phyloP scores from a whole-genome alignment of 2,113 vertebrate genomes.

The Carassius carassius region DNA sequence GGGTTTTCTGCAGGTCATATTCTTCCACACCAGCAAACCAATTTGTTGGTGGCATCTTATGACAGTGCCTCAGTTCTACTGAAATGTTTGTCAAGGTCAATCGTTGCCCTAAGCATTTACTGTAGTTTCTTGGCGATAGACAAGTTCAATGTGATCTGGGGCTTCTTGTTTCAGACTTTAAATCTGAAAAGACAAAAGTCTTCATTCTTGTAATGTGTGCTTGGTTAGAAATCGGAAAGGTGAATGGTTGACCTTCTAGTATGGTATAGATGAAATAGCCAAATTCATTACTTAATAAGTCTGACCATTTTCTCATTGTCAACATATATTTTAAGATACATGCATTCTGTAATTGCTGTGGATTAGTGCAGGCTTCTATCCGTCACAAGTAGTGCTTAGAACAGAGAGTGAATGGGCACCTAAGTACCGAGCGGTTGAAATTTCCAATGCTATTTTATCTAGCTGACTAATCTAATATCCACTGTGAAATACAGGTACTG shows the following conservation, averaged over 20 bases:
- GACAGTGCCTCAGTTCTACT: background rate
- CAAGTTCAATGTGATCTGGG: background rate
- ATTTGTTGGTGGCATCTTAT: background rate
- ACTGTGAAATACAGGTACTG: constrained; percentile 42
- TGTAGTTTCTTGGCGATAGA: background rate
- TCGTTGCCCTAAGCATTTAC: background rate
- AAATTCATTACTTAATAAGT: background rate
- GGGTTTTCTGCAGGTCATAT: background rate
- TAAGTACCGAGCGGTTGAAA: constrained; percentile 45
- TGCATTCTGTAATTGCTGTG: background rate
- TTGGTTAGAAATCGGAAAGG: background rate
- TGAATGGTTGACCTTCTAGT: background rate
- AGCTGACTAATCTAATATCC: constrained; percentile 55
- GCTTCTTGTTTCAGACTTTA: background rate
- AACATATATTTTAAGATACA: background rate
- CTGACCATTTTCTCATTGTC: background rate
- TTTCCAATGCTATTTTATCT: constrained; percentile 44
- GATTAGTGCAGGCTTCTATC: background rate
- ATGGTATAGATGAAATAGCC: background rate
- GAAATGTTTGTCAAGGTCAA: background rate
- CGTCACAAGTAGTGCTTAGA: background rate
- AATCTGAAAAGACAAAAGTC: background rate
- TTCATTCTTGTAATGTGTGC: background rate
- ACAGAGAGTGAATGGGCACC: constrained; percentile 50
- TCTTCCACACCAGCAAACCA: background rate